These are phyloP conservation scores for Crossoptilon crossoptilon DNA, from an alignment of 2,797 vertebrate genomes.

Conservation along the genomic window DNA sequence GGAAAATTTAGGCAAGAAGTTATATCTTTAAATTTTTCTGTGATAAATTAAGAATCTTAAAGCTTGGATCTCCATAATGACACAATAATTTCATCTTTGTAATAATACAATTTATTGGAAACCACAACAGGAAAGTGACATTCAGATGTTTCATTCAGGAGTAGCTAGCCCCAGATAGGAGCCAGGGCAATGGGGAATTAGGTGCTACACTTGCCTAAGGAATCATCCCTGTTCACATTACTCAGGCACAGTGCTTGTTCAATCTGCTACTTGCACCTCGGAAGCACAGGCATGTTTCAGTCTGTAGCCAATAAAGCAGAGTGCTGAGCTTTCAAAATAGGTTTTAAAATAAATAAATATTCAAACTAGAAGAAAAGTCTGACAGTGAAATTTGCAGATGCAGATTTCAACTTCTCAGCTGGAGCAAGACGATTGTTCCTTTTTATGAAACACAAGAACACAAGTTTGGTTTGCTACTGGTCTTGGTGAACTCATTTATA, in stretches of 20 bases:
- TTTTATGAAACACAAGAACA: conserved; percentile 72
- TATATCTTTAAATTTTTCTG: background rate
- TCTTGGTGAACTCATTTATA: conserved; percentile 58
- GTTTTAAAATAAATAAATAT: background rate
- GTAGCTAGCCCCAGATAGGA: background rate
- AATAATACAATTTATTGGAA: background rate
- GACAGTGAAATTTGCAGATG: conserved; percentile 37
- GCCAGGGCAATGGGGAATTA: background rate
- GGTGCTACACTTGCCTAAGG: background rate
- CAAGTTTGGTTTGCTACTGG: conserved; percentile 67
- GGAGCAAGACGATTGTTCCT: conserved; percentile 57
- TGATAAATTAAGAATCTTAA: background rate
- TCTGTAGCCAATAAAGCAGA: background rate
- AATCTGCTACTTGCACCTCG: background rate
- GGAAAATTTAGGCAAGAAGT: background rate
- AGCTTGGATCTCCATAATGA: background rate
- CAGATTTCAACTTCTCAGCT: conserved; percentile 39
- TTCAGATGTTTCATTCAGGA: background rate
- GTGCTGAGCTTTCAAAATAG: background rate
- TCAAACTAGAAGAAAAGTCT: background rate
- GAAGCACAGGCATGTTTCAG: background rate
- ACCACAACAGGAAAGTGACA: background rate
- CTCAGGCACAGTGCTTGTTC: background rate
- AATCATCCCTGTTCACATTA: background rate
- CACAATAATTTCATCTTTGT: background rate